phyloP scores from a whole-genome alignment of 92 coral and sea anemone species.

The Parazoanthus swiftii region DNA sequence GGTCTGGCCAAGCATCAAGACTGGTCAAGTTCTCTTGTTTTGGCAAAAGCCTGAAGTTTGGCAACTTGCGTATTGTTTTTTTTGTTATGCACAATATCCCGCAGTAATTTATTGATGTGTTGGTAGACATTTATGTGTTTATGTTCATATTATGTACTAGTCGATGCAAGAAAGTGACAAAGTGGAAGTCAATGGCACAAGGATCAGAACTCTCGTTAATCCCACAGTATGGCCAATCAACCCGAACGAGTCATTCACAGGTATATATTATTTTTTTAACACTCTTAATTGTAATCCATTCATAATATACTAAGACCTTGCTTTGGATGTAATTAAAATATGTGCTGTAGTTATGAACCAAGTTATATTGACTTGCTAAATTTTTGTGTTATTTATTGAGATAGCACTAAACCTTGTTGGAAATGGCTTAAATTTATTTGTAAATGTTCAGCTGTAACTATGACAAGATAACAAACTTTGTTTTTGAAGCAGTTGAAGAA shows the following conservation, averaged over 20 bases:
- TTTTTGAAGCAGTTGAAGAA: no score
- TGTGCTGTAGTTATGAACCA: not conserved
- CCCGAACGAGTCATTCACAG: slow-evolving; percentile 74
- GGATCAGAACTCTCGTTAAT: slow-evolving; percentile 79
- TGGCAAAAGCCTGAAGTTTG: no score
- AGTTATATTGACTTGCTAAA: not conserved
- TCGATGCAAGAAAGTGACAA: slow-evolving; percentile 91
- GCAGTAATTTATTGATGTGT: no score
- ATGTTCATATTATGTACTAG: slow-evolving; percentile 41
- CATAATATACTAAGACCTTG: not conserved
- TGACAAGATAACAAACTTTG: no score
- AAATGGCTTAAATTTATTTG: not conserved
- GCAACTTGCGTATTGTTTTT: no score
- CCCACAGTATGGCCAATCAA: slow-evolving; percentile 89
- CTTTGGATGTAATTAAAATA: not conserved
- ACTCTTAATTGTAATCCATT: not conserved
- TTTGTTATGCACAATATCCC: not conserved
- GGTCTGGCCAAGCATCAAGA: no score
- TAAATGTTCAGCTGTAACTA: no score
- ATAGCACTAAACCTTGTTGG: not conserved
- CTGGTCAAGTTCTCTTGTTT: no score
- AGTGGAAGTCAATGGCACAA: slow-evolving; percentile 76
- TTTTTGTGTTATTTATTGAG: not conserved
- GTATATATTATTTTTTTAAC: slow-evolving; percentile 25
- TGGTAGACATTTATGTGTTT: not conserved